Percentiles rank a stretch among this genome's conserved stretches.
These are phyloP conservation scores for Orthosia incerta DNA, from an alignment of 2,888 invertebrate genomes.

Conservation along the genomic window DNA sequence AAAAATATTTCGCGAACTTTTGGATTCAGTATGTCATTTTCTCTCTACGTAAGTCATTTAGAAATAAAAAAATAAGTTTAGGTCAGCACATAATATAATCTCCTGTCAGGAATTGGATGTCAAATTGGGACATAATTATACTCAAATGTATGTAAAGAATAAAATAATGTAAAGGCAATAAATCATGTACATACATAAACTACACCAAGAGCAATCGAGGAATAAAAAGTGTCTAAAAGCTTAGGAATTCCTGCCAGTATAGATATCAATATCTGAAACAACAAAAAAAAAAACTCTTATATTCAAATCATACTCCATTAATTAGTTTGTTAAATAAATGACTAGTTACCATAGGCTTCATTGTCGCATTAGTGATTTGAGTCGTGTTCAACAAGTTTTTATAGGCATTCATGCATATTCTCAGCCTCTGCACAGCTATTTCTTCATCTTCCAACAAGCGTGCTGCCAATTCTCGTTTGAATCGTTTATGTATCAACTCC, in stretches of 20 bases:
- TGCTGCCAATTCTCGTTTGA: neutral
- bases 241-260: neutral
- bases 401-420: neutral
- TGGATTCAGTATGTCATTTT: too few species aligned
- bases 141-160: too few species aligned
- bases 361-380: neutral
- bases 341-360: constrained; percentile 5
- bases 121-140: too few species aligned
- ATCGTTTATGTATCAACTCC: neutral
- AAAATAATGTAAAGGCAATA: too few species aligned
- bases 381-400: neutral
- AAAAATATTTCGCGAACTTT: too few species aligned
- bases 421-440: neutral
- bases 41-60: too few species aligned
- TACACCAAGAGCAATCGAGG: neutral
- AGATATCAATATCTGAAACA: constrained; percentile 18
- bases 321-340: neutral
- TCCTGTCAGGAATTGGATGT: too few species aligned
- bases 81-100: too few species aligned
- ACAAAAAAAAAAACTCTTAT: neutral
- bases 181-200: neutral
- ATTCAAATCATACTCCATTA: neutral
- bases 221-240: neutral
- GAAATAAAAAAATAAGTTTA: too few species aligned
- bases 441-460: neutral